These are phyloP conservation scores for Peromyscus maniculatus DNA, from an alignment of 2,113 vertebrate genomes.

Conservation along the genomic window DNA sequence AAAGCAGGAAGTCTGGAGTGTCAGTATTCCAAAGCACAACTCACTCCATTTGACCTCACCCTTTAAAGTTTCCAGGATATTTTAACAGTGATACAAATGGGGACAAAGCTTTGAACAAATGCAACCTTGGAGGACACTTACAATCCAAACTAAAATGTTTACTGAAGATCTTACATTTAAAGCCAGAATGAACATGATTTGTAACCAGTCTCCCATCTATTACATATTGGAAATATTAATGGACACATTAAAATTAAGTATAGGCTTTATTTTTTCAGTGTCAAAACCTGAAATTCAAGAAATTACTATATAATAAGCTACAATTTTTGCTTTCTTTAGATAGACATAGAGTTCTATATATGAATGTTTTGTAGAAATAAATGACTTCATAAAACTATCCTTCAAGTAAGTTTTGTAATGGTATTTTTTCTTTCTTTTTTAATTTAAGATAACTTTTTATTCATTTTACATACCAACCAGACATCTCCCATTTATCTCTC, in stretches of 20 bases:
- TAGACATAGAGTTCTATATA: neutral
- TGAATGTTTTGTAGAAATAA: neutral
- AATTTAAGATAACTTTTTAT: too few relatives aligned
- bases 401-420: constrained; percentile 10
- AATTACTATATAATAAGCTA: neutral
- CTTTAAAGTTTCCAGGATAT: neutral
- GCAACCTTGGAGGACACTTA: neutral
- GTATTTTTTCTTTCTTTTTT: neutral
- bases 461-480: too few relatives aligned
- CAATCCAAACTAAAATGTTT: rapidly evolving
- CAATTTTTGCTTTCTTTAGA: neutral
- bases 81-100: rapidly evolving
- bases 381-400: neutral
- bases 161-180: neutral
- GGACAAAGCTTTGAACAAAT: neutral
- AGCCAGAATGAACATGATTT: neutral
- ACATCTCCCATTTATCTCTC: too few relatives aligned
- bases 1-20: neutral
- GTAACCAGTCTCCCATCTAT: rapidly evolving
- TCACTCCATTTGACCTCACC: rapidly evolving
- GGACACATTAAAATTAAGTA: neutral
- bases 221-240: neutral
- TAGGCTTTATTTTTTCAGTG: neutral
- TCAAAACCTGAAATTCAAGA: neutral
- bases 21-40: neutral